A percentile compares a stretch with the other conserved stretches of the same genome.
phyloP scores from a whole-genome alignment of 2,797 vertebrate species.

The Liparis tanakae region DNA sequence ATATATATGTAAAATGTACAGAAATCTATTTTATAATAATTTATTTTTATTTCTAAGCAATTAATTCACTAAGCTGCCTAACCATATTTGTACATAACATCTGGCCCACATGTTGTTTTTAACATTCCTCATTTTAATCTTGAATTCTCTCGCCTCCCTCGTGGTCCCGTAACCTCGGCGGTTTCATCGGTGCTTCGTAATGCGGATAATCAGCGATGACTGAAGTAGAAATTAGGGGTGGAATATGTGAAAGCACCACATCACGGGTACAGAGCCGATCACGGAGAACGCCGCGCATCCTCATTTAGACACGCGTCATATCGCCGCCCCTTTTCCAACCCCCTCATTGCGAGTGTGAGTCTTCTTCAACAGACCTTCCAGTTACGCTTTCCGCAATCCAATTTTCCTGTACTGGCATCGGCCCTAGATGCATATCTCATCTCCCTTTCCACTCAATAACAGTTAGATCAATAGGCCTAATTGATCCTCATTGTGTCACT shows the following conservation, averaged over 20 bases:
- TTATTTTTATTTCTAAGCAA: constrained; percentile 99
- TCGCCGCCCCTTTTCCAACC: constrained; percentile 22
- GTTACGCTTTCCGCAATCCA: constrained; percentile 36
- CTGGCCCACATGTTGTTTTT: constrained; percentile 76
- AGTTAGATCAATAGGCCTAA: constrained; percentile 81
- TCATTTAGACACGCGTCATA: constrained; percentile 28
- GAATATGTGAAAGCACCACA: constrained; percentile 81
- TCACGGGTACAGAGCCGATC: constrained; percentile 88
- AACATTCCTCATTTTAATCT: constrained; percentile 81
- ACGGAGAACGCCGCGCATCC: constrained; percentile 49
- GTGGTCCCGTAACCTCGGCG: constrained; percentile 64
- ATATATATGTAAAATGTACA: constrained; percentile 98
- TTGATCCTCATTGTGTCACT: constrained; percentile 81
- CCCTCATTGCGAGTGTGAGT: constrained; percentile 21
- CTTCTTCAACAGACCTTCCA: constrained; percentile 14
- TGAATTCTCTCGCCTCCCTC: constrained; percentile 53
- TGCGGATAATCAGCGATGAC: constrained; percentile 57
- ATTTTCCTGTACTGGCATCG: constrained; percentile 30
- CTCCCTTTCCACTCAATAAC: constrained; percentile 75
- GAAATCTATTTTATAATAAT: constrained; percentile 99
- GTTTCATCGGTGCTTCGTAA: constrained; percentile 73
- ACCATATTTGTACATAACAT: constrained; percentile 89
- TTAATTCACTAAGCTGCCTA: constrained; percentile 99
- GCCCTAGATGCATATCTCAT: constrained; percentile 46
- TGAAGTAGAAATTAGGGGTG: constrained; percentile 29